Base-by-base conservation (phyloP, 2,888 invertebrate genomes). In the Cosmia pyralina region DNA sequence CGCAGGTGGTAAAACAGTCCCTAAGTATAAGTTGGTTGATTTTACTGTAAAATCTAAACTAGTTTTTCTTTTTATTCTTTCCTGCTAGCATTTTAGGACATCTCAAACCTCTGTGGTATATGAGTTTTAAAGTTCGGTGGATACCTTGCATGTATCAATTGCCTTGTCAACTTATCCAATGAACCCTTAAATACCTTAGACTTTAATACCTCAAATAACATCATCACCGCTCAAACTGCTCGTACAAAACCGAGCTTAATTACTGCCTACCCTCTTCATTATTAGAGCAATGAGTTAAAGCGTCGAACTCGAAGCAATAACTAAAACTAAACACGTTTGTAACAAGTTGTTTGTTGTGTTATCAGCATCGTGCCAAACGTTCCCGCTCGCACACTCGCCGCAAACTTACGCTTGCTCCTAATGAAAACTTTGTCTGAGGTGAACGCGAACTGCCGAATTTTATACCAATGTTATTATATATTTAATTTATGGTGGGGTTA, bases 341-440 rank as follows among this genome's bases (percentile, higher is more conserved):
- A 96, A 96, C 96, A 95, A 96, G 95, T 95, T 96, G 95, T 95
- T 95, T 95, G 95, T 95, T 94, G 94, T 94, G 95, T 96, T 96
- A 96, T 96, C 96, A 95, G 95, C 92, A 91, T 88, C 92, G 92
- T 92, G 92, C 95, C 95, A 95, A 95, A 92, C 95, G 94, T 92
- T 93, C 92, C 92, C 93, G 86, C 93, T 91, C 94, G 92, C 93
- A 91, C 93, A 92, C 92, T 93, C 93, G 87, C 93, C 94, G 89
- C 93, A 91, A 96, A 96, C 95, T 96, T 95, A 90, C 92, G 89
- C 92, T 87, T 91, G 90, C 91, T 90, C 89, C 93, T 93, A 94
- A 94, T 95, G 95, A 93, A 95, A 95, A 95, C 95, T 95, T 95
- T 91, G 93, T 91, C 90, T 88, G 92, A 92, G 93, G 92, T 93